A percentile compares a stretch with the other conserved stretches of the same genome.
phyloP scores from a whole-genome alignment of 2,797 vertebrate genomes.

The Poliocrania exsul region DNA sequence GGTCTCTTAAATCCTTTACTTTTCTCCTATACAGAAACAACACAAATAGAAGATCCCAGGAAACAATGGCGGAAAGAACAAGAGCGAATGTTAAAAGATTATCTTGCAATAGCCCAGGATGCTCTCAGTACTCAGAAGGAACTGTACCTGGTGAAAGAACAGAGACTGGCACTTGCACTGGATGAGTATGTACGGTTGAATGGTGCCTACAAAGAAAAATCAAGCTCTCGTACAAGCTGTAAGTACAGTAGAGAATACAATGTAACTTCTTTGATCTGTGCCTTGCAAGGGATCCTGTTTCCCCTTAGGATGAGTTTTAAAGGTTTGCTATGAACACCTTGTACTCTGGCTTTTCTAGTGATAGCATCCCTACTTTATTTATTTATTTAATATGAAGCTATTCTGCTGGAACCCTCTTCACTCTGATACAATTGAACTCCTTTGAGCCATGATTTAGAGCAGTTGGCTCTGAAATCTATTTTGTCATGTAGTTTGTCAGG shows the following conservation, averaged over 20 bases:
- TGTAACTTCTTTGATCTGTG: background rate
- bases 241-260: conserved; percentile 65
- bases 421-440: background rate
- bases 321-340: background rate
- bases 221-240: conserved; percentile 84
- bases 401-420: background rate
- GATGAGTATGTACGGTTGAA: conserved; percentile 83
- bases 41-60: conserved; percentile 86
- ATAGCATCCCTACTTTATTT: background rate
- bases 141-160: conserved; percentile 86
- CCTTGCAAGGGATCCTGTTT: conserved; percentile 22
- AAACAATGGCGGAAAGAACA: conserved; percentile 85
- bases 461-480: conserved; percentile 6
- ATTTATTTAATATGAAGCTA: background rate
- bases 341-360: background rate
- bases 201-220: conserved; percentile 86
- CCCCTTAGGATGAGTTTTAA: background rate
- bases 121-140: conserved; percentile 84
- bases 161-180: conserved; percentile 82
- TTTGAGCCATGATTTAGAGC: background rate
- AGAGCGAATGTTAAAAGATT: conserved; percentile 87
- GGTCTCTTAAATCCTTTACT: background rate
- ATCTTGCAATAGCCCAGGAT: conserved; percentile 83
- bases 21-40: conserved; percentile 76
- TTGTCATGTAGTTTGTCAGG: background rate